Evolutionary conservation across 1,140 invertebrate species (phyloP).

Genomic region (Apis laboriosa): DNA sequence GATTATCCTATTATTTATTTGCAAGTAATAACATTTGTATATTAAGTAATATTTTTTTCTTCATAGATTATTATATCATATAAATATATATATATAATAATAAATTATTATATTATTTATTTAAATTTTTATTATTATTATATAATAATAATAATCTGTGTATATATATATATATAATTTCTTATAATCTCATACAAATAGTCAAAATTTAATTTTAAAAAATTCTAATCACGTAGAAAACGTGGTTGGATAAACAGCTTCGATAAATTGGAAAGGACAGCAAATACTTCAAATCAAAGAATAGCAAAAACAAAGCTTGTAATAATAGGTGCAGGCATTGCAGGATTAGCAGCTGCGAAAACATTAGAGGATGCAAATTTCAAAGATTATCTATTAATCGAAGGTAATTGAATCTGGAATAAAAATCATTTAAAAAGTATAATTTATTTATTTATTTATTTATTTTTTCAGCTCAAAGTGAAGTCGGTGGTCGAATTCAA

Average conservation of each 20-base stretch:
- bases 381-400: slow-evolving; percentile 82
- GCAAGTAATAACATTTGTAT: neutral
- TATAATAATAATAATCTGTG: neutral
- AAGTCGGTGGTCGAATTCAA: slow-evolving; percentile 84
- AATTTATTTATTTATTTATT: neutral
- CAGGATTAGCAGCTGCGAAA: slow-evolving; percentile 82
- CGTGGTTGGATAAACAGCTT: slow-evolving; percentile 47
- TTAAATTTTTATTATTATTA: too few relatives aligned
- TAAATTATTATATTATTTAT: too few relatives aligned
- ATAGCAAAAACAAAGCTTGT: slow-evolving; percentile 72
- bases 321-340: slow-evolving; percentile 85
- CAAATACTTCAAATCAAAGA: slow-evolving; percentile 13
- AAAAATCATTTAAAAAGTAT: slow-evolving; percentile 1
- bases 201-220: slow-evolving; percentile 17
- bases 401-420: slow-evolving; percentile 75
- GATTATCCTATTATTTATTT: neutral
- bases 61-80: neutral
- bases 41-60: too few relatives aligned
- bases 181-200: neutral
- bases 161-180: neutral
- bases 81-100: neutral
- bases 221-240: slow-evolving; percentile 68
- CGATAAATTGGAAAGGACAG: slow-evolving; percentile 57
- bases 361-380: slow-evolving; percentile 79
- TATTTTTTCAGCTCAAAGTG: slow-evolving; percentile 78